These are phyloP conservation scores for Cyrtorhinus lividipennis DNA, from an alignment of 1,140 invertebrate species.

Conservation along the genomic window DNA sequence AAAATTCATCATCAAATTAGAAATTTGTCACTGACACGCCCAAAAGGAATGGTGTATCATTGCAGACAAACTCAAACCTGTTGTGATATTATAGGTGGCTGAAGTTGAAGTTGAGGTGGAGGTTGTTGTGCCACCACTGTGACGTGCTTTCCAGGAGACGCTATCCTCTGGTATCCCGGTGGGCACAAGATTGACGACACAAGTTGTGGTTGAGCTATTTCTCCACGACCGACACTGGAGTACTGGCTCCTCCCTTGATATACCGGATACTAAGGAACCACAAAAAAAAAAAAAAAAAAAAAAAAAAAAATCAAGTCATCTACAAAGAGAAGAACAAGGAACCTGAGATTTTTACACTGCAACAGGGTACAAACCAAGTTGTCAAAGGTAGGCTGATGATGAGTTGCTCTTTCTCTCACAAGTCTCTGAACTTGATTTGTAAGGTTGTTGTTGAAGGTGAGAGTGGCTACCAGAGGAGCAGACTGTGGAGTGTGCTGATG, in stretches of 20 bases:
- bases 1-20: constrained; percentile 9
- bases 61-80: too few relatives aligned
- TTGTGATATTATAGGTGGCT: constrained; percentile 50
- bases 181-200: constrained; percentile 86
- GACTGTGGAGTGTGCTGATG: constrained; percentile 41
- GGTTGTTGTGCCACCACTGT: constrained; percentile 65
- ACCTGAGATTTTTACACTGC: too few relatives aligned
- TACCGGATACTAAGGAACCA: constrained; percentile 18
- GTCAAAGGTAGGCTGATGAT: constrained; percentile 35
- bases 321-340: too few relatives aligned
- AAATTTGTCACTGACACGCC: too few relatives aligned
- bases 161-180: constrained; percentile 64
- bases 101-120: constrained; percentile 44
- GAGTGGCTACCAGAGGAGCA: constrained; percentile 59
- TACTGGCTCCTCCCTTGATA: constrained; percentile 20
- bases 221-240: constrained; percentile 27
- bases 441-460: constrained; percentile 67
- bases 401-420: constrained; percentile 21
- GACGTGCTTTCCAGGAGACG: constrained; percentile 72
- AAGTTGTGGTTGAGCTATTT: constrained; percentile 59
- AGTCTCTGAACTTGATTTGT: constrained; percentile 44
- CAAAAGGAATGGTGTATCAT: too few relatives aligned
- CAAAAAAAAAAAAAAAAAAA: neutral
- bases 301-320: neutral
- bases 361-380: constrained; percentile 35